Conservation (phyloP, 2,888 invertebrate species). For the Cheiracanthium punctorium region DNA sequence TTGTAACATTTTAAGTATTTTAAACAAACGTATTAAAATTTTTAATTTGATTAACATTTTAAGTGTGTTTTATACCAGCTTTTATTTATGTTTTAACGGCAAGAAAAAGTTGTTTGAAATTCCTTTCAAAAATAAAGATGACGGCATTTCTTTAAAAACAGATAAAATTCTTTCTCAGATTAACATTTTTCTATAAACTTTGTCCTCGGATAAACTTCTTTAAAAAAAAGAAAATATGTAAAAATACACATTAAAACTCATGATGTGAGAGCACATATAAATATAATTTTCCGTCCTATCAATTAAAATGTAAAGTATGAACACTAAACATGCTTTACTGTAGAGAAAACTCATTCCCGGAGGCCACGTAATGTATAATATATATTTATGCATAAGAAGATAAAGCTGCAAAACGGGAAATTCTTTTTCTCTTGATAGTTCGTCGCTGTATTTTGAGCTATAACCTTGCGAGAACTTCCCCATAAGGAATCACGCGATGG, state of each 20-base stretch:
- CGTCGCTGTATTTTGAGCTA: slow-evolving; percentile 44
- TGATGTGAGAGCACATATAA: background rate
- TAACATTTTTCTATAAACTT: background rate
- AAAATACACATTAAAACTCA: background rate
- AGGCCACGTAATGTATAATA: background rate
- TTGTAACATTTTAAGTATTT: too few species aligned
- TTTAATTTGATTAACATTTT: too few species aligned
- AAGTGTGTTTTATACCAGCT: too few species aligned
- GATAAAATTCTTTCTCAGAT: too few species aligned
- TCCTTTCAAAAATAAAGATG: too few species aligned
- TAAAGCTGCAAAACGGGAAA: background rate
- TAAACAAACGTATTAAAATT: too few species aligned
- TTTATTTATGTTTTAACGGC: too few species aligned
- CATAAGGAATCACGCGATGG: too few species aligned
- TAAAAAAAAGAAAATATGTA: background rate
- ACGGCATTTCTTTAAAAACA: too few species aligned
- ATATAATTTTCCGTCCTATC: slow-evolving; percentile 7
- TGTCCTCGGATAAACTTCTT: background rate
- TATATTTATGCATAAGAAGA: background rate
- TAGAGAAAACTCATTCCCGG: background rate
- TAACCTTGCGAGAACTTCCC: slow-evolving; percentile 28
- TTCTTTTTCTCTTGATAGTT: slow-evolving; percentile 26
- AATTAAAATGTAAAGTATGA: slow-evolving; percentile 14
- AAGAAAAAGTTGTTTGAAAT: too few species aligned
- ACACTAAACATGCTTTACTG: slow-evolving; percentile 47